phyloP scores from a whole-genome alignment of 2,797 vertebrate genomes.

The Anisognathus igniventris region DNA sequence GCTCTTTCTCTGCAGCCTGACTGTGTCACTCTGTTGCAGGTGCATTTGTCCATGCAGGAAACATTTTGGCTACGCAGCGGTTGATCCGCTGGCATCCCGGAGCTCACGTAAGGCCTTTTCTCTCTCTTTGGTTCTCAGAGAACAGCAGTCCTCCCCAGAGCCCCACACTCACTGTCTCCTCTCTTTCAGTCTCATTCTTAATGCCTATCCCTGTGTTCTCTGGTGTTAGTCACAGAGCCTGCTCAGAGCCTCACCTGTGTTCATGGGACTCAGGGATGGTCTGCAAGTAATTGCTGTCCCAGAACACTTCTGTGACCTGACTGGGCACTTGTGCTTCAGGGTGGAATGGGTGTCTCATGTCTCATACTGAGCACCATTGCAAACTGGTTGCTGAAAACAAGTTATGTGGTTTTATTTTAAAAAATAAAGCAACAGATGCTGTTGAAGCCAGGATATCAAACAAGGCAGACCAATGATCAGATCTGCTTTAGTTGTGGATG shows the following conservation, averaged over 20 bases:
- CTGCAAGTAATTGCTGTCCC: not conserved
- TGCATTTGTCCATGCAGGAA: constrained; percentile 88
- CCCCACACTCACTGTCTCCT: not conserved
- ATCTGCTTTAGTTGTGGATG: not conserved
- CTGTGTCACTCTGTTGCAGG: constrained; percentile 73
- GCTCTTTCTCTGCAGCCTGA: not conserved
- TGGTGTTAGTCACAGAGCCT: not conserved
- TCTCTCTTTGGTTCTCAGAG: not conserved
- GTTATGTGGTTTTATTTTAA: not conserved
- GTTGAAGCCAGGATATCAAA: not conserved
- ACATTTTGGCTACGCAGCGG: constrained; percentile 89
- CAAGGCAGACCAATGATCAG: rapidly evolving
- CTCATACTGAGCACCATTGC: not conserved
- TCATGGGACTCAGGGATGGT: not conserved
- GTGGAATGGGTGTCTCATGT: not conserved
- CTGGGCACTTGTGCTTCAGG: not conserved
- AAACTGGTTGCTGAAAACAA: not conserved
- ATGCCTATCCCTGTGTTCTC: not conserved
- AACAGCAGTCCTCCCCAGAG: not conserved
- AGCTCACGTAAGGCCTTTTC: constrained; percentile 81
- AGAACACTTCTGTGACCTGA: not conserved
- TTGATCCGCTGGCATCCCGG: constrained; percentile 90
- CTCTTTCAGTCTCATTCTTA: not conserved
- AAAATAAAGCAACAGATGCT: constrained; percentile 5
- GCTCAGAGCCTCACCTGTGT: not conserved